Conservation (phyloP, 1,140 invertebrate genomes). For the Calephelis virginiensis region DNA sequence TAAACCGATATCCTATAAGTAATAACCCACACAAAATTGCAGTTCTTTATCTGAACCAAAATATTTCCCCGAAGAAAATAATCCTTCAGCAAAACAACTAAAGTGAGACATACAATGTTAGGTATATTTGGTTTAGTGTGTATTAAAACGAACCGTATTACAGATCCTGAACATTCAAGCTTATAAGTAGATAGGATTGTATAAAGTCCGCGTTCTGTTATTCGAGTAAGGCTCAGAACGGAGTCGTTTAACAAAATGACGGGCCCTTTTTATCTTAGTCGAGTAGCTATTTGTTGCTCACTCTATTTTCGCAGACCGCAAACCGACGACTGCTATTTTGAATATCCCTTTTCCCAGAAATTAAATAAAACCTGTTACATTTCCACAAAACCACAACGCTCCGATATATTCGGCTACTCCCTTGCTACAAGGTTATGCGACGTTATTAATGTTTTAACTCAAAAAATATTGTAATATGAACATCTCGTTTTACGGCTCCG, state of each 20-base stretch:
- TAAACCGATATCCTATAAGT: too few species aligned
- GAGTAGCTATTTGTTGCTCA: constrained; percentile 52
- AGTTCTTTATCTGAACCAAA: background rate
- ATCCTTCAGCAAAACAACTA: background rate
- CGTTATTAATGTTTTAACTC: constrained; percentile 7
- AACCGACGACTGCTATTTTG: constrained; percentile 57
- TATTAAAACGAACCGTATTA: constrained; percentile 8
- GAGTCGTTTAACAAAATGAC: constrained; percentile 44
- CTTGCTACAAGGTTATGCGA: constrained; percentile 6
- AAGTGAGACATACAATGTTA: constrained; percentile 3
- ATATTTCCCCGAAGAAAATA: constrained; percentile 1
- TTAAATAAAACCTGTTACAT: constrained; percentile 48
- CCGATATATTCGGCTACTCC: constrained; percentile 7
- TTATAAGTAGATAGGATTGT: constrained; percentile 16
- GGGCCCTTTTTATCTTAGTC: constrained; percentile 43
- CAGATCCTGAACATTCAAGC: constrained; percentile 12
- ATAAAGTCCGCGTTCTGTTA: constrained; percentile 19
- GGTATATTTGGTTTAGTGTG: constrained; percentile 2
- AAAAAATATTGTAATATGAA: background rate
- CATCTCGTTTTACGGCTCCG: too few species aligned
- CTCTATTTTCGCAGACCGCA: constrained; percentile 62
- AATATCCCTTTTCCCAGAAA: constrained; percentile 58
- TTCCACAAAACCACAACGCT: constrained; percentile 28
- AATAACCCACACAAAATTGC: background rate
- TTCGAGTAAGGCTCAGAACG: constrained; percentile 26